phyloP scores from a whole-genome alignment of 2,797 vertebrate species.

The Eutrigla gurnardus region DNA sequence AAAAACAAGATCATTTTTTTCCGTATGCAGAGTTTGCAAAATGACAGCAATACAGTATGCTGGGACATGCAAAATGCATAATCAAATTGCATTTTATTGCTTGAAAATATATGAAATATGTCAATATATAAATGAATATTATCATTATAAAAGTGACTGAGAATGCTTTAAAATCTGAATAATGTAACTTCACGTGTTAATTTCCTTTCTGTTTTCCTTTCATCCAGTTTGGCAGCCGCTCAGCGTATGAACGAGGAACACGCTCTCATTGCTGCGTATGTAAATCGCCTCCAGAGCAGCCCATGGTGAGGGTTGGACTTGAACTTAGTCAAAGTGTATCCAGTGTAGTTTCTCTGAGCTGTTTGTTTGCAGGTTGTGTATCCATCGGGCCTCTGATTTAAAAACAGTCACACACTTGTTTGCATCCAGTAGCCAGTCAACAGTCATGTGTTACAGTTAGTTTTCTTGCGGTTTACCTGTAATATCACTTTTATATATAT shows the following conservation, averaged over 20 bases:
- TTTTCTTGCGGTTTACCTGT: too few species aligned
- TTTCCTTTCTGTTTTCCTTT: constrained; percentile 12
- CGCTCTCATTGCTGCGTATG: constrained; percentile 90
- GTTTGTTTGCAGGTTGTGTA: background rate
- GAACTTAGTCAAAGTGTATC: background rate
- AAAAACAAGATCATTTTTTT: background rate
- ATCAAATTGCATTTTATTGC: background rate
- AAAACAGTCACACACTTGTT: background rate
- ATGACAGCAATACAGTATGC: background rate
- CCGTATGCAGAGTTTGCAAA: background rate
- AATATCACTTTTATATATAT: too few species aligned
- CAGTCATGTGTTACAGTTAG: too few species aligned
- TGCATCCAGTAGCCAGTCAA: too few species aligned
- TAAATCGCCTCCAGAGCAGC: constrained; percentile 88
- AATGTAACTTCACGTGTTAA: background rate
- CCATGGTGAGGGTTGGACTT: constrained; percentile 84
- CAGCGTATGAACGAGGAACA: constrained; percentile 90
- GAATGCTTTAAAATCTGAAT: background rate
- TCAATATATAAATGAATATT: background rate
- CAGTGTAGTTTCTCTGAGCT: background rate
- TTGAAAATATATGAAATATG: background rate
- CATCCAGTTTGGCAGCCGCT: constrained; percentile 77
- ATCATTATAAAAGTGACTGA: background rate
- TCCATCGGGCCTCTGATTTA: too few species aligned
- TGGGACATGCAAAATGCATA: background rate